phyloP scores from a whole-genome alignment of 2,888 invertebrate species.

The Protonemura montana region DNA sequence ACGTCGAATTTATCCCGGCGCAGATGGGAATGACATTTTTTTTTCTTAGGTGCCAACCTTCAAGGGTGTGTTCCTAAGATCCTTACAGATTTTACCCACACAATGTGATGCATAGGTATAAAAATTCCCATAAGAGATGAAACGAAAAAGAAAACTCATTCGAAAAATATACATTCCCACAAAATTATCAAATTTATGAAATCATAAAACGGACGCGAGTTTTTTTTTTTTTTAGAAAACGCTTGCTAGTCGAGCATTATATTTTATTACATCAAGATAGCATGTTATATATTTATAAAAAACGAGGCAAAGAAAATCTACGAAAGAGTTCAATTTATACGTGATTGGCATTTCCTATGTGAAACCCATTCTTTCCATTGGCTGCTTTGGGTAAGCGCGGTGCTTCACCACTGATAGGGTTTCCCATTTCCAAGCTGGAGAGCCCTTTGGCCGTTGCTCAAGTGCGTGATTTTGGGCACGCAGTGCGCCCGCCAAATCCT shows the following conservation, averaged over 20 bases:
- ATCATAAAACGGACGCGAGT: neutral
- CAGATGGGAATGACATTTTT: neutral
- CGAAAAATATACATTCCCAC: neutral
- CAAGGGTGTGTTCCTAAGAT: neutral
- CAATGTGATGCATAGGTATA: neutral
- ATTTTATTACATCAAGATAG: conserved; percentile 7
- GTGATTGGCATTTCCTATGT: conserved; percentile 12
- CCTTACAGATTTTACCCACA: neutral
- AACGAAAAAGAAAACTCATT: neutral
- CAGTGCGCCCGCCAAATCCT: neutral
- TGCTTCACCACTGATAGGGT: neutral
- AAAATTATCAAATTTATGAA: conserved; percentile 7
- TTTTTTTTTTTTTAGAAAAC: neutral
- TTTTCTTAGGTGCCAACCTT: neutral
- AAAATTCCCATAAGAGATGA: neutral
- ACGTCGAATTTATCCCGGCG: neutral
- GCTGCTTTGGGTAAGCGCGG: neutral
- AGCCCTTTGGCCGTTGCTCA: neutral
- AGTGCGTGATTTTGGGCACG: neutral
- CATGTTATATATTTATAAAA: neutral
- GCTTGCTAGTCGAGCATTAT: neutral
- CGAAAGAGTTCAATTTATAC: neutral
- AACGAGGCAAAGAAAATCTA: neutral
- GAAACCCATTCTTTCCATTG: neutral
- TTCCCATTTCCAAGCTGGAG: neutral